A percentile compares a stretch with the other conserved stretches of the same genome.
Evolutionary conservation across 2,113 vertebrate genomes (phyloP).

Genomic region (Apteryx mantelli): DNA sequence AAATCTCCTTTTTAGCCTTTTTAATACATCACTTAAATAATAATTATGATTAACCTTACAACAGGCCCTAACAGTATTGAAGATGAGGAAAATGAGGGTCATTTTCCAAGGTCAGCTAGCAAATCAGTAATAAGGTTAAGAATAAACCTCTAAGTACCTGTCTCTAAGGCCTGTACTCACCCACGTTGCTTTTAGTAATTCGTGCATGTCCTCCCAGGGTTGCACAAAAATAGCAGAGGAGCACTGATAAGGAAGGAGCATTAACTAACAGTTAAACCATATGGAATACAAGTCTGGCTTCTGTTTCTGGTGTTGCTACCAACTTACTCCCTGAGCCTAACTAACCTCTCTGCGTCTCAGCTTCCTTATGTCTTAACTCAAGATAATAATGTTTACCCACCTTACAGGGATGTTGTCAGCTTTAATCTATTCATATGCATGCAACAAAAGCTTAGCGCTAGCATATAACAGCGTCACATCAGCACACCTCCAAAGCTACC

Average conservation of each 20-base stretch:
- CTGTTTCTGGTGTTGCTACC: background rate
- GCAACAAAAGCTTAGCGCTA: background rate
- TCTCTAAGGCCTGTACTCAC: background rate
- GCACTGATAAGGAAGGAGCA: background rate
- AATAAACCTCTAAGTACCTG: background rate
- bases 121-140: background rate
- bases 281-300: background rate
- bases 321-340: background rate
- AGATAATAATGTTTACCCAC: background rate
- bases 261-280: background rate
- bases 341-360: background rate
- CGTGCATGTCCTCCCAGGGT: background rate
- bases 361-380: background rate
- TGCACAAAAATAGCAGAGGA: background rate
- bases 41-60: background rate
- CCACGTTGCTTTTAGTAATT: background rate
- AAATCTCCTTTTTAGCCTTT: background rate
- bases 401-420: background rate
- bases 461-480: fast-evolving
- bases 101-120: background rate
- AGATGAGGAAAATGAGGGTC: background rate
- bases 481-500: background rate
- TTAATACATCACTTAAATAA: background rate
- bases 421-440: background rate
- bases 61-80: background rate